phyloP scores from a whole-genome alignment of 2,113 vertebrate species.

The Galbula dea region DNA sequence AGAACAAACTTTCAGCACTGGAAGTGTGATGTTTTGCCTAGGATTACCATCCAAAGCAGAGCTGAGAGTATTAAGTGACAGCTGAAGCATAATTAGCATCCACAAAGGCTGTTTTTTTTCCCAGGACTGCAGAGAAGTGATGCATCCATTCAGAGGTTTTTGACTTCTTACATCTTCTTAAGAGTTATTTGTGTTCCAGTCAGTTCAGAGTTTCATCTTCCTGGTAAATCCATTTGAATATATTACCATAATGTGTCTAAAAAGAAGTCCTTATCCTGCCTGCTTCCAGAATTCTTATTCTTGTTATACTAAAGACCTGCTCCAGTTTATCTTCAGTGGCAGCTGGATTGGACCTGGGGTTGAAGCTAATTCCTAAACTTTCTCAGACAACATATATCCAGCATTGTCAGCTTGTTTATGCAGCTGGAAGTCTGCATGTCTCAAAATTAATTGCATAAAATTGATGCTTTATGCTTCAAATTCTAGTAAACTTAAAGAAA shows the following conservation, averaged over 20 bases:
- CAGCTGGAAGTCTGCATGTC: conserved; percentile 37
- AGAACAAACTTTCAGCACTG: background rate
- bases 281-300: background rate
- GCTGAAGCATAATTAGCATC: conserved; percentile 23
- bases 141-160: background rate
- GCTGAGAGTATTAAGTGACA: conserved; percentile 4
- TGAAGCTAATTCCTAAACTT: conserved; percentile 7
- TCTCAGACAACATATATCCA: background rate
- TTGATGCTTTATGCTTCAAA: conserved; percentile 6
- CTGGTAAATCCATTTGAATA: conserved; percentile 18
- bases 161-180: background rate
- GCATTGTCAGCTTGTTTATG: conserved; percentile 42
- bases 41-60: background rate
- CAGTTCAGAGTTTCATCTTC: conserved; percentile 22
- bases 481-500: background rate
- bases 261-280: conserved; percentile 23
- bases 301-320: background rate
- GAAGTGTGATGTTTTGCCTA: background rate
- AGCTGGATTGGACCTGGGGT: background rate
- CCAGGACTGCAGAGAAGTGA: background rate
- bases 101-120: background rate
- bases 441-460: conserved; percentile 18
- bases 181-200: background rate
- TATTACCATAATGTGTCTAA: conserved; percentile 9
- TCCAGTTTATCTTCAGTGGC: background rate